phyloP scores from a whole-genome alignment of 2,797 vertebrate species.

The Enteromius fasciolatus region DNA sequence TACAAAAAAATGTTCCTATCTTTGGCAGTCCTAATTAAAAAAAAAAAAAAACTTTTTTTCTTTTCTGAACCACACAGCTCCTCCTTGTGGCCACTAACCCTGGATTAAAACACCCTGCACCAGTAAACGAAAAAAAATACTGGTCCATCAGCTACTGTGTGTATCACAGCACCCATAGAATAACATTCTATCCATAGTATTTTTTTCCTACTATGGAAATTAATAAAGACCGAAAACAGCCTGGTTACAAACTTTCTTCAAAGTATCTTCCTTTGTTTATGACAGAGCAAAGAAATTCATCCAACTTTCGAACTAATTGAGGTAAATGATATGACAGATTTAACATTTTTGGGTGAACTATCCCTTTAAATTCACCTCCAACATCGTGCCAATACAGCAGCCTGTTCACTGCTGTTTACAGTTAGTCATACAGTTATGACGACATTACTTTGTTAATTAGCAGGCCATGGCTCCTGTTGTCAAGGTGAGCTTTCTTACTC shows the following conservation, averaged over 20 bases:
- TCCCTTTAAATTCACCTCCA: neutral
- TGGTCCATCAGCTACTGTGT: neutral
- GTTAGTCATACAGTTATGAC: conserved; percentile 11
- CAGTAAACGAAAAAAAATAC: neutral
- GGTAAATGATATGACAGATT: too few relatives aligned
- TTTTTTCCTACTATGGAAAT: too few relatives aligned
- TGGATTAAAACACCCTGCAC: neutral
- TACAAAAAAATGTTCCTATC: too few relatives aligned
- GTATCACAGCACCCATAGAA: neutral
- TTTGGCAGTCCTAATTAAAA: neutral
- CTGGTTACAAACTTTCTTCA: too few relatives aligned
- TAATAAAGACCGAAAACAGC: too few relatives aligned
- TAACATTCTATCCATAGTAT: too few relatives aligned
- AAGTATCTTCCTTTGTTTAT: too few relatives aligned
- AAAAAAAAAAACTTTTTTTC: neutral
- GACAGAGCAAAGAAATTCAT: too few relatives aligned
- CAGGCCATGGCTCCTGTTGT: conserved; percentile 12
- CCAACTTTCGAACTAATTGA: too few relatives aligned
- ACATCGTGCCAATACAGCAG: neutral
- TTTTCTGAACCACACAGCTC: neutral
- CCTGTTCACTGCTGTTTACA: neutral
- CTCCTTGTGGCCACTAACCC: neutral
- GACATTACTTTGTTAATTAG: neutral
- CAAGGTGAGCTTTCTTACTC: conserved; percentile 1
- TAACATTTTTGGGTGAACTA: too few relatives aligned